Evolutionary conservation across 2,888 invertebrate genomes (phyloP).

Genomic region (Cataglyphis rosenhaueri): DNA sequence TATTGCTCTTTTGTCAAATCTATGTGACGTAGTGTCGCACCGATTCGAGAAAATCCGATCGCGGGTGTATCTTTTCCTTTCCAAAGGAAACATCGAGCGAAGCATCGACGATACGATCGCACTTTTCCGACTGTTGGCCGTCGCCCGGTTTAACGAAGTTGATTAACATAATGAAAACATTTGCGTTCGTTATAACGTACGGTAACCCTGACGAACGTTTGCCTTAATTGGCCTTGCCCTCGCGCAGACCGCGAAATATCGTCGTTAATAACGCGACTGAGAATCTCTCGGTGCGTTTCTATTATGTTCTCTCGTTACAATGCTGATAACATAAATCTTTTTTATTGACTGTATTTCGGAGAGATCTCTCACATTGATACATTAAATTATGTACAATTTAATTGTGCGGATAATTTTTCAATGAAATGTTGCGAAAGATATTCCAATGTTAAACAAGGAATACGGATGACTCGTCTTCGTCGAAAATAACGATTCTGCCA

Average conservation of each 20-base stretch:
- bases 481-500: slow-evolving; percentile 35
- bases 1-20: background rate
- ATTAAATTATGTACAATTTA: background rate
- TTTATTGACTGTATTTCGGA: background rate
- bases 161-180: slow-evolving; percentile 54
- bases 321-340: slow-evolving; percentile 8
- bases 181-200: slow-evolving; percentile 46
- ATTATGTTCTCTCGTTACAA: background rate
- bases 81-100: background rate
- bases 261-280: slow-evolving; percentile 39
- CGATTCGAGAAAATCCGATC: slow-evolving; percentile 12
- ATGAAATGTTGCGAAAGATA: background rate
- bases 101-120: slow-evolving; percentile 18
- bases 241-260: slow-evolving; percentile 21
- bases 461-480: slow-evolving; percentile 30
- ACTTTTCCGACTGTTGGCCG: slow-evolving; percentile 40
- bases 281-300: background rate
- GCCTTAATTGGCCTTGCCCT: slow-evolving; percentile 45
- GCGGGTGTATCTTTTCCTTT: background rate
- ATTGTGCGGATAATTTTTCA: background rate
- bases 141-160: slow-evolving; percentile 31
- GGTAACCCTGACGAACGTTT: slow-evolving; percentile 44
- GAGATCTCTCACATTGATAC: slow-evolving; percentile 25
- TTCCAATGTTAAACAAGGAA: slow-evolving; percentile 4
- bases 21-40: background rate